These are phyloP conservation scores for Stomatorhinus ivindoensis DNA, from an alignment of 2,113 vertebrate genomes.

Conservation along the genomic window DNA sequence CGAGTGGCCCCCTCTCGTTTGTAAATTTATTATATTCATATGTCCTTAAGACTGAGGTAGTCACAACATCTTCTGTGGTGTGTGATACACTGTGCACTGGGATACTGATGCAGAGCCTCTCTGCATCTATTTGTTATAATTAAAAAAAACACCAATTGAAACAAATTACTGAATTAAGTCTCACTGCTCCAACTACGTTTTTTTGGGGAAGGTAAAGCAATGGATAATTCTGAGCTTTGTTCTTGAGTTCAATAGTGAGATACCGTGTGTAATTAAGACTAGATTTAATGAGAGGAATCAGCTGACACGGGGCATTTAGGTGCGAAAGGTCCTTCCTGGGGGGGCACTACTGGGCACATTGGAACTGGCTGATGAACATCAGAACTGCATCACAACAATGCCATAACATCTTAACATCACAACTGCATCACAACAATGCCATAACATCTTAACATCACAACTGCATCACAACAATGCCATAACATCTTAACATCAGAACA, in stretches of 20 bases:
- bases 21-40: too few species aligned
- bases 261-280: background rate
- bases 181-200: background rate
- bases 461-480: background rate
- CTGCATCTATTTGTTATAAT: background rate
- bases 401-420: too few species aligned
- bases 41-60: background rate
- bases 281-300: background rate
- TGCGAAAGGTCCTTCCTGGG: background rate
- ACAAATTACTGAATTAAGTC: background rate
- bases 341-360: background rate
- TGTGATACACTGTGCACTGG: background rate
- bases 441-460: background rate
- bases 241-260: background rate
- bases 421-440: too few species aligned
- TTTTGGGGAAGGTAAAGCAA: background rate
- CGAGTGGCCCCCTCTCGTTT: too few species aligned
- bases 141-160: background rate
- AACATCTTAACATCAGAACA: background rate
- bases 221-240: background rate
- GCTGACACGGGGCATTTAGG: background rate
- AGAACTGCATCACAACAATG: too few species aligned
- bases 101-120: background rate
- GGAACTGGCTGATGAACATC: background rate
- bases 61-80: background rate